These are phyloP conservation scores for Ramphastos sulfuratus DNA, from an alignment of 2,113 vertebrate species.

Conservation along the genomic window DNA sequence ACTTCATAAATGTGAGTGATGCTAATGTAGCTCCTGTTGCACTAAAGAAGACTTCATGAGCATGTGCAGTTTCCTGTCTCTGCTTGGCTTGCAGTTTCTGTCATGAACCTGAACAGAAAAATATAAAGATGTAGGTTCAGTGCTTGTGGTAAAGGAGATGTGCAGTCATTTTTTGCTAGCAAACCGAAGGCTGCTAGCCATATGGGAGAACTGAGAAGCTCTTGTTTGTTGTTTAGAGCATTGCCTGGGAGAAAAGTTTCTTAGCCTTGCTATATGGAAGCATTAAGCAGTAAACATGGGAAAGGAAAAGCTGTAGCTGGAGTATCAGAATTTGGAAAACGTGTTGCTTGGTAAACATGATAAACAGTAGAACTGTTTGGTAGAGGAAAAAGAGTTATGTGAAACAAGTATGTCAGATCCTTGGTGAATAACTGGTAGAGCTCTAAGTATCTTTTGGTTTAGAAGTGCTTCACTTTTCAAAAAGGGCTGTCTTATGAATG, in stretches of 20 bases:
- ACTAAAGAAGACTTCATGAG: neutral
- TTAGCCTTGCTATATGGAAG: neutral
- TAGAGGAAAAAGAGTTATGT: neutral
- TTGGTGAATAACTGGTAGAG: neutral
- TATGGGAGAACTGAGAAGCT: neutral
- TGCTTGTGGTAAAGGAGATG: neutral
- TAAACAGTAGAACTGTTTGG: neutral
- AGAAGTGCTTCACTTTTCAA: neutral
- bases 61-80: neutral
- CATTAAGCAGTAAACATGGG: neutral
- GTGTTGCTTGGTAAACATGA: neutral
- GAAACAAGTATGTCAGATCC: neutral
- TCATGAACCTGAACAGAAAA: neutral
- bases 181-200: neutral
- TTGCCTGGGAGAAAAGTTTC: neutral
- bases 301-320: neutral
- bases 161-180: neutral
- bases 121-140: neutral
- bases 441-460: neutral
- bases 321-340: neutral
- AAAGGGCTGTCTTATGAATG: neutral
- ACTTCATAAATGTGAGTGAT: neutral
- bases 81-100: neutral
- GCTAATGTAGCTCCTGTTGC: neutral
- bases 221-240: neutral